Conservation (phyloP, 2,797 vertebrate species). For the Steatocranus sp. region DNA sequence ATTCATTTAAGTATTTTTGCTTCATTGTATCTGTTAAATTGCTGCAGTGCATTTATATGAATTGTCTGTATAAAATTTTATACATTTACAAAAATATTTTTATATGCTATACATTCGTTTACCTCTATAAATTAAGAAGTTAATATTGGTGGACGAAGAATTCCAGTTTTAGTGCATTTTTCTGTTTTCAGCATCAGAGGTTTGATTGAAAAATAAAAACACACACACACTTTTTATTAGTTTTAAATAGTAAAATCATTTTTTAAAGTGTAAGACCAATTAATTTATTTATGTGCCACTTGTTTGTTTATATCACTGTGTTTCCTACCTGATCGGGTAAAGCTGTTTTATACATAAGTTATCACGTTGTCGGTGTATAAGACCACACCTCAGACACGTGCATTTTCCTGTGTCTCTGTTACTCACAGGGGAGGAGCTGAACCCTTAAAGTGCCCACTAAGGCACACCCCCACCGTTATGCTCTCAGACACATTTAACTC, state of each 20-base stretch:
- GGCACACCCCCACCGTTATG: background rate
- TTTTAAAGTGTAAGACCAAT: background rate
- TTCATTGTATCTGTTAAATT: background rate
- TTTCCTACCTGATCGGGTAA: background rate
- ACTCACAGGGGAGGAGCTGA: background rate
- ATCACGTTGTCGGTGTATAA: background rate
- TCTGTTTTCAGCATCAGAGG: background rate
- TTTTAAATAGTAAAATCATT: background rate
- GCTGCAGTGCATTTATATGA: background rate
- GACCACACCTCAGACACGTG: background rate
- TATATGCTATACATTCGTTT: background rate
- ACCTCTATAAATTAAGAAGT: background rate
- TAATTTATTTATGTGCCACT: background rate
- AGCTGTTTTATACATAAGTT: background rate
- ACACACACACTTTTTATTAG: background rate
- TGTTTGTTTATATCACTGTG: background rate
- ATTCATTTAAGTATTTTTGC: background rate
- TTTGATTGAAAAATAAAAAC: background rate
- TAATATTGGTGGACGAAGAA: background rate
- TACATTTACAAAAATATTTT: background rate
- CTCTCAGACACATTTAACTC: background rate
- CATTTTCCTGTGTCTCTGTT: background rate
- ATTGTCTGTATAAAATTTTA: background rate
- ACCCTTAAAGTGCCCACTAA: background rate
- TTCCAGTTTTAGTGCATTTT: background rate